A percentile compares a stretch with the other conserved stretches of the same genome.
These are phyloP conservation scores for Aotus griseimembra DNA, from an alignment of 2,797 vertebrate species.

Conservation along the genomic window DNA sequence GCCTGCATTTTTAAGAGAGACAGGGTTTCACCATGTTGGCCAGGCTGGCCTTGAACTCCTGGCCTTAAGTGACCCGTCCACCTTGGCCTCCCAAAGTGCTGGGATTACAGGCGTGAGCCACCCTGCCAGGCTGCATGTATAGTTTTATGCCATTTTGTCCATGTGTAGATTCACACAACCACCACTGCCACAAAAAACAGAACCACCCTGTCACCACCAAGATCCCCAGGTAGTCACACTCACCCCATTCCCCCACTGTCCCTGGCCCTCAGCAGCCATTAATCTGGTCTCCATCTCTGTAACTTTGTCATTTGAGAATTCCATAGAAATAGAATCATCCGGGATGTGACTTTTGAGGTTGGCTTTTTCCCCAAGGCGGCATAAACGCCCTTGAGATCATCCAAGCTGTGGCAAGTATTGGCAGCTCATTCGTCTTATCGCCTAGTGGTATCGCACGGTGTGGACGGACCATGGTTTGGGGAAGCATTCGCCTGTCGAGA, in stretches of 20 bases:
- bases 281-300: neutral
- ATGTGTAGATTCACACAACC: accelerated
- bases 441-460: accelerated
- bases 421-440: accelerated
- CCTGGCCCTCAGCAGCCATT: too few relatives aligned
- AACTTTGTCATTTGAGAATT: neutral
- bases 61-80: neutral
- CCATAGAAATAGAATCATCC: neutral
- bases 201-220: neutral
- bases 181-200: neutral
- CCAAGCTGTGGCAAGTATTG: neutral
- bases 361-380: neutral
- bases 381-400: too few relatives aligned
- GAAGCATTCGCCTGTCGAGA: accelerated
- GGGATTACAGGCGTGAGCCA: neutral
- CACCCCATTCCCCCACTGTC: accelerated
- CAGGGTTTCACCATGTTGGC: neutral
- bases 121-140: neutral
- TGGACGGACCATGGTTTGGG: accelerated
- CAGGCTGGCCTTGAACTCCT: neutral
- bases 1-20: neutral
- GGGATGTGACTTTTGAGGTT: neutral
- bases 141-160: neutral
- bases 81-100: neutral
- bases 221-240: accelerated